Base-by-base conservation (phyloP, 2,113 vertebrate species). In the Mesitornis unicolor region DNA sequence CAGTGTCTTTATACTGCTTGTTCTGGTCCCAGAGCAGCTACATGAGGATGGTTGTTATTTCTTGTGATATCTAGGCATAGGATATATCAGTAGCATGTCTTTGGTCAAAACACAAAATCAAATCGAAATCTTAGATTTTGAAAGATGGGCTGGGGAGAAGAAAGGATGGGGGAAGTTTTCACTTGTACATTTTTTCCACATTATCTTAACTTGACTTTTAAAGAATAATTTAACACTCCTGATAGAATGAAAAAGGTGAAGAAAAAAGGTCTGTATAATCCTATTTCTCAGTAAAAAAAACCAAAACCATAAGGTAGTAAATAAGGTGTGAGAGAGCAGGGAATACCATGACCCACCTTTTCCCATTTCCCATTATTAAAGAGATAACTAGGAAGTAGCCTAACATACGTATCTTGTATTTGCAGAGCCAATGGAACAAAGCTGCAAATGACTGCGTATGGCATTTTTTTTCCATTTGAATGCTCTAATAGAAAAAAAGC, bases 401-500 rank as follows among this genome's bases (percentile, higher is more conserved):
- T 98, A 98, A 98, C 87, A 56, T 73, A 96, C 76, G 94, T 97
- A 77, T 98, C 94, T 98, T 99, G 90, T 99, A 40, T 98, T 98
- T 97, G 59, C 99, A 99, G 99, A 97, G 69, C 81, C 94, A 97
- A 75, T 77, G 98, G 97, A 96, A 35, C 95, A 95, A 95, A 98
- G 93, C 97, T 95, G 95, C 98, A 97, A 97, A 98, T 99, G 98
- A 99, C 99, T 97, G 99, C 99, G 99, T 99, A 99, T 98, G 99
- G 98, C 97, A 68, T 87, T 92, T 98, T 95, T 94, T 94, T 96
- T 91, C 69, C 79, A 76, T 80, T 96, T 91, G 64, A 83, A 43
- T 76, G 74, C 64, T 81, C 48, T 76, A 92, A 87, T n/a, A 70
- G 48, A 42, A 86, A 84, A 60, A 88, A 64, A 29, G 0, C 42